Conservation (phyloP, 1,140 invertebrate species). For the Bicyclus anynana region DNA sequence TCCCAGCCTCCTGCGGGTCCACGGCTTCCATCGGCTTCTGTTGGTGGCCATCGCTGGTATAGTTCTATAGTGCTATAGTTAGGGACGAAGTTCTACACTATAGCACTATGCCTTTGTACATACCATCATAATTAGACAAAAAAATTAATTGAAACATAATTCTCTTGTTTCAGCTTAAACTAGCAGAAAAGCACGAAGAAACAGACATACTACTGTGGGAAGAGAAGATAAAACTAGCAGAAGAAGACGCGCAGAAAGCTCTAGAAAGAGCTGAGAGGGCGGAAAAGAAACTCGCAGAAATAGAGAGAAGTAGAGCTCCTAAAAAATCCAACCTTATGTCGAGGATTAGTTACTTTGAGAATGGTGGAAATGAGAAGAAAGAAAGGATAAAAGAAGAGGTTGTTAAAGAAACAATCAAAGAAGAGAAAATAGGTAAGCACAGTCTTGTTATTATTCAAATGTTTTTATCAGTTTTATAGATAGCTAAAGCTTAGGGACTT, state of each 20-base stretch:
- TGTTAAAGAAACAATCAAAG: conserved; percentile 22
- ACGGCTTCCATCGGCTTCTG: no score
- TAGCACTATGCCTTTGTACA: no score
- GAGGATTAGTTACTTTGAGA: conserved; percentile 66
- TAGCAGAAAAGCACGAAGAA: conserved; percentile 82
- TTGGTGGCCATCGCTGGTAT: no score
- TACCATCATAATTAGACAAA: no score
- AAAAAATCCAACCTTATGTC: conserved; percentile 53
- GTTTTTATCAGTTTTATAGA: no score
- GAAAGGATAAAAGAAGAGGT: conserved; percentile 25
- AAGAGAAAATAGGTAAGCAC: conserved; percentile 32
- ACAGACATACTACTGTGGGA: conserved; percentile 83
- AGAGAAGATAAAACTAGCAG: conserved; percentile 83
- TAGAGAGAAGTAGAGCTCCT: conserved; percentile 68
- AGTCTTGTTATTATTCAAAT: not conserved
- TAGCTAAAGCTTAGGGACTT: no score
- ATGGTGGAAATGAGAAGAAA: conserved; percentile 39
- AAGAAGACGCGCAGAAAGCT: conserved; percentile 81
- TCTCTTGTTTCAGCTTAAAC: conserved; percentile 78
- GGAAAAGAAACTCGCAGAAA: conserved; percentile 78
- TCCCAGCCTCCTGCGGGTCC: no score
- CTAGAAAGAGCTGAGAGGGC: conserved; percentile 80
- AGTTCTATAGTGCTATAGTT: no score
- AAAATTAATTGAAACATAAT: no score
- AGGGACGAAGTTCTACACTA: no score